Percentiles rank a stretch among this genome's conserved stretches.
These are phyloP conservation scores for Oreochromis spilurus DNA, from an alignment of 2,113 vertebrate genomes.

Conservation along the genomic window DNA sequence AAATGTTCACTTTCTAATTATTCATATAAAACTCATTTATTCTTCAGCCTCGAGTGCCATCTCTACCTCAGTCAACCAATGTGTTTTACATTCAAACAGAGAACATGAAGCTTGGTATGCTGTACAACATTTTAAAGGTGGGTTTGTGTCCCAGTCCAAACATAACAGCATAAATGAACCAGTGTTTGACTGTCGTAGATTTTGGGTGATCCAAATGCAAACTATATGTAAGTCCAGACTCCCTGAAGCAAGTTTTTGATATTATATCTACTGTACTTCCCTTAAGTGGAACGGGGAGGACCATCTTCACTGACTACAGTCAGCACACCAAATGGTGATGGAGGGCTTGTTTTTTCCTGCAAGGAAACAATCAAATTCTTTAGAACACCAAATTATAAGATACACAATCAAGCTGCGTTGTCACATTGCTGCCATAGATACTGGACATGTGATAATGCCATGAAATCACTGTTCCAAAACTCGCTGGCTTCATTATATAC, in stretches of 20 bases:
- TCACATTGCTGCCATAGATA: not conserved
- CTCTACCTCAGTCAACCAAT: not conserved
- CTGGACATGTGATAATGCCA: not conserved
- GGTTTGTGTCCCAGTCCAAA: not conserved
- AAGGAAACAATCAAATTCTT: not conserved
- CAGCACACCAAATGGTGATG: not conserved
- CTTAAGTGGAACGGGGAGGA: not conserved
- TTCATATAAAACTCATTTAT: not conserved
- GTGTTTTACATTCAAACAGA: not conserved
- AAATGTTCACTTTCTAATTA: too few relatives aligned
- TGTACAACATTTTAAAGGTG: not conserved
- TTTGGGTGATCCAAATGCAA: not conserved
- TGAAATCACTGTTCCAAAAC: not conserved
- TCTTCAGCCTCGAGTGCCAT: not conserved
- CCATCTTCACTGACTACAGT: not conserved
- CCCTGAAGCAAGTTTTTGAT: not conserved
- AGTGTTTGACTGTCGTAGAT: not conserved
- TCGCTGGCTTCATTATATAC: not conserved
- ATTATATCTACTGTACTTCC: not conserved
- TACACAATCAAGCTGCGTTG: not conserved
- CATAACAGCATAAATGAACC: not conserved
- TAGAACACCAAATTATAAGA: not conserved
- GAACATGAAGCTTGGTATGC: not conserved
- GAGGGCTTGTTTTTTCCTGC: not conserved
- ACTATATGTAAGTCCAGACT: not conserved